Evolutionary conservation across 2,888 invertebrate genomes (phyloP).

Genomic region (Clepsis dumicolana): DNA sequence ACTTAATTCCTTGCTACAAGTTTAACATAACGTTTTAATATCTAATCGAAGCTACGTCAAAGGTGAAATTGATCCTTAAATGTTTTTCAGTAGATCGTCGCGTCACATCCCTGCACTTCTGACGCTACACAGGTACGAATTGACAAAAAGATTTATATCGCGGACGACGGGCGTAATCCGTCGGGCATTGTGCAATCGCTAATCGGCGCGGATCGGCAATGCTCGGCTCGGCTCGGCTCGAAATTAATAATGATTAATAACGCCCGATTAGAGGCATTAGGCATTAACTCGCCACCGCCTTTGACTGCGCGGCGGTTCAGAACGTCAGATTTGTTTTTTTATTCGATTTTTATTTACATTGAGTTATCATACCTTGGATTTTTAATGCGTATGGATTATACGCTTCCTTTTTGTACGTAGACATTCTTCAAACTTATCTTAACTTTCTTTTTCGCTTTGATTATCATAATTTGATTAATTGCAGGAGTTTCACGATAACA

Average conservation of each 20-base stretch:
- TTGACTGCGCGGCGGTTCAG: slow-evolving; percentile 50
- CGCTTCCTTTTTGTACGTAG: slow-evolving; percentile 1
- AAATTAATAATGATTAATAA: slow-evolving; percentile 86
- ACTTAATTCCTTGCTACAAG: not conserved
- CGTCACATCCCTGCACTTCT: slow-evolving; percentile 46
- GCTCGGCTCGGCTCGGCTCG: slow-evolving; percentile 61
- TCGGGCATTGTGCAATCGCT: slow-evolving; percentile 82
- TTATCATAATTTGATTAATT: not conserved
- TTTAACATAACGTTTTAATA: not conserved
- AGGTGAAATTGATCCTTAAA: not conserved
- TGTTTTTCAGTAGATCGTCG: not conserved
- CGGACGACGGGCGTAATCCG: slow-evolving; percentile 77
- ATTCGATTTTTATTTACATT: slow-evolving; percentile 30
- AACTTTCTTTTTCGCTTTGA: too few species aligned
- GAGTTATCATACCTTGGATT: slow-evolving; percentile 23
- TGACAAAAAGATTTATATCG: slow-evolving; percentile 83
- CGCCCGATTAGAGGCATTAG: slow-evolving; percentile 79
- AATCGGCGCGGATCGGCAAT: slow-evolving; percentile 80
- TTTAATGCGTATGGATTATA: not conserved
- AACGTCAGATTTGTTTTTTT: slow-evolving; percentile 33
- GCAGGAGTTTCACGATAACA: not conserved
- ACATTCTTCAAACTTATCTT: not conserved
- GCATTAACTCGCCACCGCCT: slow-evolving; percentile 67
- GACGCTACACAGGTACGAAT: slow-evolving; percentile 79
- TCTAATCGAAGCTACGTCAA: not conserved